Conservation (phyloP, 2,113 vertebrate species). For the Calidris pygmaea region DNA sequence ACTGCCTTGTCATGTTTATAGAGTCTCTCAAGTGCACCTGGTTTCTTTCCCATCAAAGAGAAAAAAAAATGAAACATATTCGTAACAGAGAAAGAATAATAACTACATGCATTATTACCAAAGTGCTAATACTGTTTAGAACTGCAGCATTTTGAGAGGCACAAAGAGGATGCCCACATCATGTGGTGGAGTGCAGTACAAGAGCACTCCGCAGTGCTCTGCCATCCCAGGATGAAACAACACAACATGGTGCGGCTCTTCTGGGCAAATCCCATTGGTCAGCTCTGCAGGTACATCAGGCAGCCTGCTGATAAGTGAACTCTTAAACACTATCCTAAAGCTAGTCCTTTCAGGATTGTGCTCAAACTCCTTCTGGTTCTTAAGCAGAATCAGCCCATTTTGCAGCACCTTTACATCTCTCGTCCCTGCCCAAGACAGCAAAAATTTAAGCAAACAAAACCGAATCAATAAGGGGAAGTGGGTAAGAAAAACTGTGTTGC, state of each 20-base stretch:
- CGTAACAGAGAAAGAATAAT: background rate
- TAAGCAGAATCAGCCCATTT: background rate
- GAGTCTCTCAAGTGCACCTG: background rate
- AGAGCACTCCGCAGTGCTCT: background rate
- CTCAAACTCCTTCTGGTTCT: background rate
- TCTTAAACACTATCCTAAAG: background rate
- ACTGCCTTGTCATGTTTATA: background rate
- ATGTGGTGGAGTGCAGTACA: background rate
- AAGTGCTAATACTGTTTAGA: background rate
- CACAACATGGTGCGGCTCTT: background rate
- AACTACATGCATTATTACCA: background rate
- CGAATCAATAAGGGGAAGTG: background rate
- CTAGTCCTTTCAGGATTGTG: background rate
- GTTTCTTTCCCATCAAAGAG: background rate
- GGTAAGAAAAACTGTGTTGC: background rate
- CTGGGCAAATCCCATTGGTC: rapidly evolving
- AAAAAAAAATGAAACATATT: background rate
- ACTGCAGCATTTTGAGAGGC: rapidly evolving
- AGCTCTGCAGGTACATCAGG: background rate
- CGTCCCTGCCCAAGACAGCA: rapidly evolving
- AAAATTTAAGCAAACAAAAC: background rate
- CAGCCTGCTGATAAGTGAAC: rapidly evolving
- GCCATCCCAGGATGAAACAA: background rate
- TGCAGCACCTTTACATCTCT: background rate
- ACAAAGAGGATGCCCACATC: background rate